Evolutionary conservation across 2,888 invertebrate genomes (phyloP).

Genomic region (Callimorpha dominula): DNA sequence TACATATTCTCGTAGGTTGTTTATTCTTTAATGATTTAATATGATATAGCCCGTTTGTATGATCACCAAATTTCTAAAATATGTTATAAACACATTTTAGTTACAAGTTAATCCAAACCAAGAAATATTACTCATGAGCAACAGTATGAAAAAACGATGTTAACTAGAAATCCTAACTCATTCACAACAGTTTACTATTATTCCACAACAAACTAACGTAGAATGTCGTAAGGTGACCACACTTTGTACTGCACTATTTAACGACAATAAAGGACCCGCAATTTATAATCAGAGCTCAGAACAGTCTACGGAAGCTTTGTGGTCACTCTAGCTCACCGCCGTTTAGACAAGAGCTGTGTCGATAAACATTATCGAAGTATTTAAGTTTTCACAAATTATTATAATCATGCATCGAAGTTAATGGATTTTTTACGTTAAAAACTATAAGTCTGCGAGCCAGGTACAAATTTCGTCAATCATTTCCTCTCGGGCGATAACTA

Average conservation of each 20-base stretch:
- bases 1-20: too few species aligned
- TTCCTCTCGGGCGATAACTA: too few species aligned
- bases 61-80: too few species aligned
- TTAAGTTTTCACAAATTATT: too few species aligned
- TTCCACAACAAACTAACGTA: not conserved
- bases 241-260: conserved; percentile 44
- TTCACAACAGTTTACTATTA: conserved; percentile 12
- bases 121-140: not conserved
- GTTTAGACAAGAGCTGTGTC: conserved; percentile 29
- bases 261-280: conserved; percentile 49
- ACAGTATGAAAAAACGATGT: not conserved
- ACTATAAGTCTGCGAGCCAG: too few species aligned
- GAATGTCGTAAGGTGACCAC: conserved; percentile 36
- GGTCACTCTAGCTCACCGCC: conserved; percentile 51
- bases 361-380: conserved; percentile 18
- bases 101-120: not conserved
- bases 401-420: too few species aligned
- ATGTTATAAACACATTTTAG: too few species aligned
- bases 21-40: too few species aligned
- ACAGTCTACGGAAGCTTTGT: conserved; percentile 47
- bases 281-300: conserved; percentile 49
- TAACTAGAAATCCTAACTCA: not conserved
- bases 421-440: too few species aligned
- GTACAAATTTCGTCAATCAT: too few species aligned
- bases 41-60: too few species aligned